Evolutionary conservation across 23 tunicate genomes (phyloP), one percentile per base, ranked within the genome.

Genomic region (Phallusia fumigata): DNA sequence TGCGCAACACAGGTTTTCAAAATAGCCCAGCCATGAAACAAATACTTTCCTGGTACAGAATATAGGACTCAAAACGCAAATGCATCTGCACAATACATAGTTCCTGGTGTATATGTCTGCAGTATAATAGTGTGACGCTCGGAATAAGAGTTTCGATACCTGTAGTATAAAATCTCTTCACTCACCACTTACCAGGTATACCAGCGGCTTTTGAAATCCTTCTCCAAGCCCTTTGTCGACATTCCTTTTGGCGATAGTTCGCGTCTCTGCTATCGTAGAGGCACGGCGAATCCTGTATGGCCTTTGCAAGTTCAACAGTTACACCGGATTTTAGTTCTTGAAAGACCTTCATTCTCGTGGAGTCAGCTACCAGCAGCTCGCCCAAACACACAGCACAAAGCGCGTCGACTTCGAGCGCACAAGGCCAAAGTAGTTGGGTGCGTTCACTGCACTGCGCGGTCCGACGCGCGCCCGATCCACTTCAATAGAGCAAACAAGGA

Each of bases 381-480:
- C 69, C 13, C 58, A 18, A 51, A 13, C 18, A 51, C 15, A 15
- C 58, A 51, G 18, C 18, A 18, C 58, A 18, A 51, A 18, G 58
- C 58, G 18, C 15, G 28, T 21, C 15, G 28, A 58, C 16, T 22
- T 58, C 69, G 69, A 51, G 18, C 58, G 58, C 58, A 18, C 58
- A 15, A 18, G 18, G 58, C 58, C 15, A 18, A 18, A 51, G 18
- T 18, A 18, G 18, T 13, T 13, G 18, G 58, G 18, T 13, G 58
- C 58, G 16, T 11, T 58, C 69, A 16, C 15, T 1, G 15, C 58
- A 15, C 58, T 15, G 15, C 58, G 58, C 58, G 58, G 18, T 51
- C 15, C 58, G 58, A 51, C 58, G 58, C 58, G 58, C 58, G 58
- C 58, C 15, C 13, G 69, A 58, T 58, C 69, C 69, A 58, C 69